Percentiles rank a stretch among this genome's conserved stretches.
Evolutionary conservation across 2,113 vertebrate genomes (phyloP).

Genomic region (Noturus placidus): DNA sequence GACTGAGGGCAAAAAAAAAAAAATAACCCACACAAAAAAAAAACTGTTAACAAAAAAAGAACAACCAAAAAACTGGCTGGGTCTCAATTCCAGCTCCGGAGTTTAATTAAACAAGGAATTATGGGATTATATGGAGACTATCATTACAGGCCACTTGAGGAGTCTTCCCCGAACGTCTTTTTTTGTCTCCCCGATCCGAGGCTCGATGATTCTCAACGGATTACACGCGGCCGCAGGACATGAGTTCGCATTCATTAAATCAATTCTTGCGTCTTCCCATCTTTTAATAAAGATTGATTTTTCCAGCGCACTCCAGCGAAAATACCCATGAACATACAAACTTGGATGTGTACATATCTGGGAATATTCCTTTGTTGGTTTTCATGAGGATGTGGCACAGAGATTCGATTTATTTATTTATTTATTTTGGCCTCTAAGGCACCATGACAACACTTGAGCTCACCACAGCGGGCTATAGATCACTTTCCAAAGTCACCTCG

Average conservation of each 20-base stretch:
- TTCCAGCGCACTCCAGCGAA: slow-evolving; percentile 50
- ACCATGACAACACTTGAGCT: slow-evolving; percentile 75
- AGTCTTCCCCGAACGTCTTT: slow-evolving; percentile 74
- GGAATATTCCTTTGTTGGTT: slow-evolving; percentile 74
- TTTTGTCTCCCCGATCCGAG: slow-evolving; percentile 76
- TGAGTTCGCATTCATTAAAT: slow-evolving; percentile 84
- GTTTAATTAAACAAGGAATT: slow-evolving; percentile 90
- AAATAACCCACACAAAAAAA: slow-evolving; percentile 57
- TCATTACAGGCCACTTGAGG: slow-evolving; percentile 81
- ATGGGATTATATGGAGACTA: slow-evolving; percentile 83
- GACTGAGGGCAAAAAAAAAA: slow-evolving; percentile 67
- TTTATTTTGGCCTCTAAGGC: slow-evolving; percentile 61
- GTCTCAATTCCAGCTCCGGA: slow-evolving; percentile 75
- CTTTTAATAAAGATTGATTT: slow-evolving; percentile 80
- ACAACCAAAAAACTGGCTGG: slow-evolving; percentile 64
- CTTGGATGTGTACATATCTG: slow-evolving; percentile 76
- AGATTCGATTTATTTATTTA: slow-evolving; percentile 44
- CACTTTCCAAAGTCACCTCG: slow-evolving; percentile 77
- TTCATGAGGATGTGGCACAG: slow-evolving; percentile 70
- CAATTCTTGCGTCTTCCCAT: slow-evolving; percentile 74
- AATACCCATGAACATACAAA: slow-evolving; percentile 77
- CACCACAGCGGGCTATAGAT: slow-evolving; percentile 62
- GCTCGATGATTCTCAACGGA: slow-evolving; percentile 77
- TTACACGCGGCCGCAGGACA: slow-evolving; percentile 78
- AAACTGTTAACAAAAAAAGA: slow-evolving; percentile 68